These are phyloP conservation scores for Acanthochromis polyacanthus DNA, from an alignment of 2,113 vertebrate genomes.

Conservation along the genomic window DNA sequence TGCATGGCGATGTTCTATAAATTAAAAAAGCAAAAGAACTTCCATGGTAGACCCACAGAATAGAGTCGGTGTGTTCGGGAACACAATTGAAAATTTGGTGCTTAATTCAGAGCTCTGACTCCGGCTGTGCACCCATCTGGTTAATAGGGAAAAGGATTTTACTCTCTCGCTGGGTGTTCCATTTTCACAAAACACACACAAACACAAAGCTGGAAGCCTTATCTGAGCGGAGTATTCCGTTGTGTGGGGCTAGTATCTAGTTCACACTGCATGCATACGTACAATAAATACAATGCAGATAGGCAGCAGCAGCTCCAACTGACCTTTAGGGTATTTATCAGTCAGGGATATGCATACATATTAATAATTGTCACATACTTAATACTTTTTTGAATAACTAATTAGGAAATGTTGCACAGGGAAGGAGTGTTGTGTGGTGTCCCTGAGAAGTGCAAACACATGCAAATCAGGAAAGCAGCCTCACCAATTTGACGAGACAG, in stretches of 20 bases:
- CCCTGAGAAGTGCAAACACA: not conserved
- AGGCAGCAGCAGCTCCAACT: not conserved
- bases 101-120: constrained; percentile 67
- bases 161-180: constrained; percentile 86
- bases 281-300: not conserved
- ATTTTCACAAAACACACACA: constrained; percentile 64
- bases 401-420: not conserved
- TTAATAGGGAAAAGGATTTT: constrained; percentile 80
- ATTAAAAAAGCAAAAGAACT: constrained; percentile 62
- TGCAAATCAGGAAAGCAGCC: too few relatives aligned
- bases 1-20: constrained; percentile 30
- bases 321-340: not conserved
- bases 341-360: not conserved
- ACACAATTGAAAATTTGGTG: constrained; percentile 78
- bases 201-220: constrained; percentile 15
- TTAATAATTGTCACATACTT: constrained; percentile 1
- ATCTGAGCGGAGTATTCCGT: not conserved
- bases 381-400: constrained; percentile 4
- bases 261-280: not conserved
- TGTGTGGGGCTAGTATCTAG: not conserved
- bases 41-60: constrained; percentile 25
- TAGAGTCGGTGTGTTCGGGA: constrained; percentile 68
- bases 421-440: not conserved
- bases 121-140: constrained; percentile 80
- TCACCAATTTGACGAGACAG: too few relatives aligned